Evolutionary conservation across 2,113 vertebrate species (phyloP).

Genomic region (Notothenia rossii): DNA sequence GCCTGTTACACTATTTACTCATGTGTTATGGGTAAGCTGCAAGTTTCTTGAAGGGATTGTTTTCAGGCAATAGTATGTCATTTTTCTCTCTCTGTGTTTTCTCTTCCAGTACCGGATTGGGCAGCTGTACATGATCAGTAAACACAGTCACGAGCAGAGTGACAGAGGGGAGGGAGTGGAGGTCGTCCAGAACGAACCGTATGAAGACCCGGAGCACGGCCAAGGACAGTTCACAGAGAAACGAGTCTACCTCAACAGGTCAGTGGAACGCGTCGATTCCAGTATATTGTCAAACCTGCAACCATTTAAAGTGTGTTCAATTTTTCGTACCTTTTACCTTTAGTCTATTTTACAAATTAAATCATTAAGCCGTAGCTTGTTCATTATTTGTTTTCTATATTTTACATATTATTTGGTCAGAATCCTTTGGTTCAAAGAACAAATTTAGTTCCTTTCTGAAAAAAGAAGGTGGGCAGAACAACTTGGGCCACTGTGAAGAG

Average conservation of each 20-base stretch:
- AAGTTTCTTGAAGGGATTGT: not conserved
- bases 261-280: slow-evolving; percentile 48
- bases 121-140: slow-evolving; percentile 98
- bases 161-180: slow-evolving; percentile 97
- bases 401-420: not conserved
- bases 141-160: slow-evolving; percentile 97
- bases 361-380: not conserved
- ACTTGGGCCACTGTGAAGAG: not conserved
- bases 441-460: not conserved
- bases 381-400: not conserved
- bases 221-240: slow-evolving; percentile 97
- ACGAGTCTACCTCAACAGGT: slow-evolving; percentile 98
- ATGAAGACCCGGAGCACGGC: slow-evolving; percentile 92
- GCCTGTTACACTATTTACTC: not conserved
- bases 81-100: slow-evolving; percentile 88
- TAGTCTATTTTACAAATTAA: not conserved
- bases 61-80: slow-evolving; percentile 68
- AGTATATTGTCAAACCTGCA: not conserved
- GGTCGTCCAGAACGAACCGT: slow-evolving; percentile 96
- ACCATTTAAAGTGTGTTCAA: not conserved
- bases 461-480: not conserved
- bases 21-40: not conserved
- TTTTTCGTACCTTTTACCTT: not conserved
- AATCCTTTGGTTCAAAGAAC: not conserved
- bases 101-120: slow-evolving; percentile 92